Conservation (phyloP, 2,888 invertebrate species). For the Apoderus coryli region DNA sequence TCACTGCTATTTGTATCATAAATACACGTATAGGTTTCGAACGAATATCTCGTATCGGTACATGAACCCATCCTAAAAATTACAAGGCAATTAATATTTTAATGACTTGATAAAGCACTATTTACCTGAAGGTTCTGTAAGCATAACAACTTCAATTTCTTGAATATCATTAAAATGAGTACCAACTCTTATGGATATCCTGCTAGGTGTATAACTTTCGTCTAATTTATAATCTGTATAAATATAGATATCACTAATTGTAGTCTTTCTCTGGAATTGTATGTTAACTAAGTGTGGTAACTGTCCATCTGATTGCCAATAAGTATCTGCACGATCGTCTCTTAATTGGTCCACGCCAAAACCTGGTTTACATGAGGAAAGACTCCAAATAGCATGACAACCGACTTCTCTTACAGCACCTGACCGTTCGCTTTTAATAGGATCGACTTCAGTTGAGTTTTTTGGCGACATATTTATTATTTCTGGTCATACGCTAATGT, state of each 20-base stretch:
- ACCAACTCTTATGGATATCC: slow-evolving; percentile 84
- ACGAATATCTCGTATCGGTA: slow-evolving; percentile 77
- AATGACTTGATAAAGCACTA: neutral
- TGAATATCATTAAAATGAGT: slow-evolving; percentile 94
- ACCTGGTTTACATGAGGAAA: slow-evolving; percentile 97
- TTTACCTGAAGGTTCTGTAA: slow-evolving; percentile 76
- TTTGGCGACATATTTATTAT: slow-evolving; percentile 23
- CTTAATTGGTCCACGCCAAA: slow-evolving; percentile 95
- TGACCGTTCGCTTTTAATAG: slow-evolving; percentile 28
- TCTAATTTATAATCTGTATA: slow-evolving; percentile 97
- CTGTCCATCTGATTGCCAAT: slow-evolving; percentile 99
- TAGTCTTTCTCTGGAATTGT: slow-evolving; percentile 89
- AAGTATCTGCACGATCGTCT: slow-evolving; percentile 92
- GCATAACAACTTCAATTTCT: slow-evolving; percentile 86
- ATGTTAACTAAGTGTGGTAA: slow-evolving; percentile 95
- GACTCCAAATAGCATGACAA: slow-evolving; percentile 73
- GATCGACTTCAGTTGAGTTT: slow-evolving; percentile 22
- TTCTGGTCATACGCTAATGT: no score
- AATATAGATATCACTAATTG: slow-evolving; percentile 87
- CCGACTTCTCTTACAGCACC: slow-evolving; percentile 32
- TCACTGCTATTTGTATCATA: slow-evolving; percentile 91
- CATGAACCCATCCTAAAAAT: slow-evolving; percentile 78
- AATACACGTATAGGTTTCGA: slow-evolving; percentile 85
- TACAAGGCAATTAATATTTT: no score
- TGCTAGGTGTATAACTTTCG: slow-evolving; percentile 96